A percentile compares a stretch with the other conserved stretches of the same genome.
Conservation (phyloP, 1,140 invertebrate species). For the Homarus americanus region DNA sequence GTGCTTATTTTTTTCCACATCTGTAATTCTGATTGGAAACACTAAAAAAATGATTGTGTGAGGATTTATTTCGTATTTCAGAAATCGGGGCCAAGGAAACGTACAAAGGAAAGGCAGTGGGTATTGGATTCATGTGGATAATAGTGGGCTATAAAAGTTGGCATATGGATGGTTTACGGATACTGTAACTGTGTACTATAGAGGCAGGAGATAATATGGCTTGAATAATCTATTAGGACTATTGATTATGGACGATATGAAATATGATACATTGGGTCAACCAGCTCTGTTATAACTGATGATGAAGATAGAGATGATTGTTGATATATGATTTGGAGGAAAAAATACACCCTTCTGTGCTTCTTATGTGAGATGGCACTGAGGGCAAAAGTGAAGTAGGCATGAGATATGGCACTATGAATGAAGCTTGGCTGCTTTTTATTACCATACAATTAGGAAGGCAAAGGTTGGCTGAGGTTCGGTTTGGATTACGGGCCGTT, state of each 20-base stretch:
- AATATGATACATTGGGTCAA: slow-evolving; percentile 11
- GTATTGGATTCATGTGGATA: slow-evolving; percentile 32
- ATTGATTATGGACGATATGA: slow-evolving; percentile 44
- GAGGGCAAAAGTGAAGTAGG: slow-evolving; percentile 19
- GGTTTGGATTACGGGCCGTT: slow-evolving; percentile 21
- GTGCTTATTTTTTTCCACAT: background rate
- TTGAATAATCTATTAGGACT: slow-evolving; percentile 39
- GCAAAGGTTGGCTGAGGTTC: slow-evolving; percentile 37
- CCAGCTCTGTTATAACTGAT: background rate
- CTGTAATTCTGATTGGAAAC: background rate
- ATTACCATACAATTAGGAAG: slow-evolving; percentile 39
- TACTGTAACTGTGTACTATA: slow-evolving; percentile 36
- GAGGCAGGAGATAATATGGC: slow-evolving; percentile 37
- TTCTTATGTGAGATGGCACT: background rate
- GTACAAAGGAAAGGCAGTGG: slow-evolving; percentile 35
- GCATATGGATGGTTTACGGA: slow-evolving; percentile 51
- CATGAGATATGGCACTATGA: slow-evolving; percentile 57
- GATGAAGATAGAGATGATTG: background rate
- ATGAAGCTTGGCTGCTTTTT: slow-evolving; percentile 54
- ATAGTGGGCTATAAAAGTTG: slow-evolving; percentile 38
- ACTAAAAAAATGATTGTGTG: background rate
- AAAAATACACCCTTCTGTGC: background rate
- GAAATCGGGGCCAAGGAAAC: slow-evolving; percentile 28
- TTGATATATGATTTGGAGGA: background rate
- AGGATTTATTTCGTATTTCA: slow-evolving; percentile 37